phyloP scores from a whole-genome alignment of 2,888 invertebrate genomes.

The Mimumesa dahlbomi region DNA sequence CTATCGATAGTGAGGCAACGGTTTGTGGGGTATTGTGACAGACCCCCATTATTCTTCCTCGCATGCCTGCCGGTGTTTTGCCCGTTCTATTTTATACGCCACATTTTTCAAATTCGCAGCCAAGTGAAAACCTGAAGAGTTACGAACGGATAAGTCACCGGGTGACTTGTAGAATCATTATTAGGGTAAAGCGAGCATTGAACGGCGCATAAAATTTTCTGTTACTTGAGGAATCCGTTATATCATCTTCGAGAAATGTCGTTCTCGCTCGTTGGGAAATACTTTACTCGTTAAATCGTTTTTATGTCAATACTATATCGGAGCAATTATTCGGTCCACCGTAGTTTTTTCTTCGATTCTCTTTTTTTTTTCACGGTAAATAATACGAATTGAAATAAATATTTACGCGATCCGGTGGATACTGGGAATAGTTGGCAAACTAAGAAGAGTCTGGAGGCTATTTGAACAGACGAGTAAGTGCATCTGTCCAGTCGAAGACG shows the following conservation, averaged over 20 bases:
- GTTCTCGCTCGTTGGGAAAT: too few relatives aligned
- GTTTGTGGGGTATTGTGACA: constrained; percentile 55
- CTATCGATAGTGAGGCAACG: constrained; percentile 47
- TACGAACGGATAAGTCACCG: constrained; percentile 49
- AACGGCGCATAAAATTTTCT: not conserved
- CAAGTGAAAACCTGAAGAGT: constrained; percentile 39
- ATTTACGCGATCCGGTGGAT: not conserved
- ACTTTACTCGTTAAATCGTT: too few relatives aligned
- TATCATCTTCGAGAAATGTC: too few relatives aligned
- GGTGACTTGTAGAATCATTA: constrained; percentile 23
- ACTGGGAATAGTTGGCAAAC: not conserved
- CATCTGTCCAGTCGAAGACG: constrained; percentile 23
- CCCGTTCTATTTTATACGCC: constrained; percentile 36
- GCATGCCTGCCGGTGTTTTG: constrained; percentile 34
- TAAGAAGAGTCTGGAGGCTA: not conserved
- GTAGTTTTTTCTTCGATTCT: too few relatives aligned
- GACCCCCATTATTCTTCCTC: constrained; percentile 50
- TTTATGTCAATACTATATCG: too few relatives aligned
- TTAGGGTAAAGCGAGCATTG: not conserved
- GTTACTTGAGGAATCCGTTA: too few relatives aligned
- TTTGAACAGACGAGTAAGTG: constrained; percentile 15
- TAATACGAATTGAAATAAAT: not conserved
- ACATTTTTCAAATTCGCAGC: constrained; percentile 49
- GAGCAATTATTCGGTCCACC: too few relatives aligned
- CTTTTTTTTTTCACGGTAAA: not conserved